Percentiles rank a stretch among this genome's conserved stretches.
phyloP scores from a whole-genome alignment of 2,888 invertebrate genomes.

The Oasisia sp. region DNA sequence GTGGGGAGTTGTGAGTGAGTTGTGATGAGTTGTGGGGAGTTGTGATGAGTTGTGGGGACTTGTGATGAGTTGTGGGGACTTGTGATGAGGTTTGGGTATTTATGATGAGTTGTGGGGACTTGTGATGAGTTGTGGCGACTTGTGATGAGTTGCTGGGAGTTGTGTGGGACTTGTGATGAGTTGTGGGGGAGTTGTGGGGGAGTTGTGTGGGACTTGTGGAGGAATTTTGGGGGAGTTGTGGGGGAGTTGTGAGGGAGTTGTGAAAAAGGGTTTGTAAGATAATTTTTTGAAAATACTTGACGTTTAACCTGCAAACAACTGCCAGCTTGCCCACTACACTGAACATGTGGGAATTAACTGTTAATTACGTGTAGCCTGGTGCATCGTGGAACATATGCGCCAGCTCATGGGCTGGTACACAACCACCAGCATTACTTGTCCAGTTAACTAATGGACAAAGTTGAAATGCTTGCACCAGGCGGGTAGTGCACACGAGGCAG shows the following conservation, averaged over 20 bases:
- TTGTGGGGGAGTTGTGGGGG: too few species aligned
- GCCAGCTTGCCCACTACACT: not conserved
- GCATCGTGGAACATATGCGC: not conserved
- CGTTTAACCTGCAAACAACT: not conserved
- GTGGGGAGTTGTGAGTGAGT: too few species aligned
- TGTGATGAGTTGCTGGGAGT: too few species aligned
- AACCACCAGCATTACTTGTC: not conserved
- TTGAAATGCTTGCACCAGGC: not conserved
- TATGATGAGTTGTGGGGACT: too few species aligned
- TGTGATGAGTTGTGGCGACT: too few species aligned
- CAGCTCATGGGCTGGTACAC: not conserved
- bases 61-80: too few species aligned
- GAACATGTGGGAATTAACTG: not conserved
- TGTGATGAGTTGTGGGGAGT: too few species aligned
- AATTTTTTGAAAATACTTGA: not conserved
- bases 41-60: too few species aligned
- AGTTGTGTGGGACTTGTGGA: too few species aligned
- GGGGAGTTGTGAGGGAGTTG: not conserved
- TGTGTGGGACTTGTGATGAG: too few species aligned
- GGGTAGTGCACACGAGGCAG: not conserved
- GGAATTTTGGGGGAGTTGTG: too few species aligned
- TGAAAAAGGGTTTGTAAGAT: not conserved
- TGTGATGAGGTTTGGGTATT: too few species aligned
- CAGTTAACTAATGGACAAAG: conserved; percentile 3
- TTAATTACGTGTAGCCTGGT: not conserved